These are phyloP conservation scores for Eptatretus atami DNA, from an alignment of 2,797 vertebrate species.

Conservation along the genomic window DNA sequence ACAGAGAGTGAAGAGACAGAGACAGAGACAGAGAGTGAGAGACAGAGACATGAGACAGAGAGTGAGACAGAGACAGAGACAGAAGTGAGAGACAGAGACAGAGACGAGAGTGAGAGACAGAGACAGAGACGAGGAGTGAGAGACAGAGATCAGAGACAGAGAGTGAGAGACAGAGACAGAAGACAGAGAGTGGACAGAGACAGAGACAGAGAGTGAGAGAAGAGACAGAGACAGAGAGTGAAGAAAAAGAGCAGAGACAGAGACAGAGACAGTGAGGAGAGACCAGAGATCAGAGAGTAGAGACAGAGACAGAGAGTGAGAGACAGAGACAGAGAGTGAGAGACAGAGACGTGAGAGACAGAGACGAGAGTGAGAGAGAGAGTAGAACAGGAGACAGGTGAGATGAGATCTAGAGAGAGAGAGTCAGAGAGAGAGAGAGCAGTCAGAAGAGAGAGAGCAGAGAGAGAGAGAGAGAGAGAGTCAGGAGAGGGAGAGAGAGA, in stretches of 20 bases:
- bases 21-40: background rate
- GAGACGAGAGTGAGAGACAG: background rate
- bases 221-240: background rate
- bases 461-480: slow-evolving; percentile 15
- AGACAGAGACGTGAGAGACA: too few species aligned
- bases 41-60: too few species aligned
- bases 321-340: slow-evolving; percentile 34
- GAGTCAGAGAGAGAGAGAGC: slow-evolving; percentile 91
- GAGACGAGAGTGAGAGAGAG: slow-evolving; percentile 91
- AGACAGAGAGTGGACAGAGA: background rate
- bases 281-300: background rate
- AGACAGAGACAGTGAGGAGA: background rate
- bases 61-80: background rate
- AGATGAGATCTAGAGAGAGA: slow-evolving; percentile 97
- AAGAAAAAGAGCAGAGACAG: background rate
- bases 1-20: background rate
- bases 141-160: too few species aligned
- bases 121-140: background rate
- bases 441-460: slow-evolving; percentile 29
- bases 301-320: background rate
- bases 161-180: background rate
- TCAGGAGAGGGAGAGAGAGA: too few species aligned
- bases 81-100: background rate
- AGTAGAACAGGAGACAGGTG: slow-evolving; percentile 69
- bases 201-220: background rate